Evolutionary conservation across 2,113 vertebrate genomes (phyloP).

Genomic region (Haplochromis vanheusdeni): DNA sequence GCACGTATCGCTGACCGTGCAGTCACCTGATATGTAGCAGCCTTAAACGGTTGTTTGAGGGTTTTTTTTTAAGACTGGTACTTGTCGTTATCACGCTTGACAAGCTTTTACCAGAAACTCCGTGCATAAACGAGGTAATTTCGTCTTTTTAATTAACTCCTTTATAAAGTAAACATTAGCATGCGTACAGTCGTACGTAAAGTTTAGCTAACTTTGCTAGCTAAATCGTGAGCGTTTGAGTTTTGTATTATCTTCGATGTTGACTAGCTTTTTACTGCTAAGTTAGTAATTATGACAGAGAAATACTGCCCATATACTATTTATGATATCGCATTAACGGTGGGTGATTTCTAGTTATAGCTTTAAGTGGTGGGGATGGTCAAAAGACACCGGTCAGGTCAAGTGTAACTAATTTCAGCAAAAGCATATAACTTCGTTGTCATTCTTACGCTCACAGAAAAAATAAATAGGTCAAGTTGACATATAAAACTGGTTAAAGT

Average conservation of each 20-base stretch:
- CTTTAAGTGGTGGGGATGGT: neutral
- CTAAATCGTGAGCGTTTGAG: neutral
- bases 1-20: neutral
- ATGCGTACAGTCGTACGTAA: neutral
- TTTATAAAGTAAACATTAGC: neutral
- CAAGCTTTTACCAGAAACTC: neutral
- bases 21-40: neutral
- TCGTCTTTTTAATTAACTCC: neutral
- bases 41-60: neutral
- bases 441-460: neutral
- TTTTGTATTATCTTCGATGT: neutral
- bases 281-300: neutral
- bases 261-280: neutral
- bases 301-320: neutral
- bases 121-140: neutral
- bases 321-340: neutral
- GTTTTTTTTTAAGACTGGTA: neutral
- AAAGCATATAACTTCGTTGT: neutral
- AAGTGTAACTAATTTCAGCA: neutral
- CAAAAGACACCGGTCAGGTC: neutral
- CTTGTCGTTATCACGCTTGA: neutral
- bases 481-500: neutral
- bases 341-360: neutral
- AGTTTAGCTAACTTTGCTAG: neutral
- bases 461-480: neutral